Percentiles rank a stretch among this genome's conserved stretches.
Conservation (phyloP, 2,888 invertebrate genomes). For the Osmoderma eremita region DNA sequence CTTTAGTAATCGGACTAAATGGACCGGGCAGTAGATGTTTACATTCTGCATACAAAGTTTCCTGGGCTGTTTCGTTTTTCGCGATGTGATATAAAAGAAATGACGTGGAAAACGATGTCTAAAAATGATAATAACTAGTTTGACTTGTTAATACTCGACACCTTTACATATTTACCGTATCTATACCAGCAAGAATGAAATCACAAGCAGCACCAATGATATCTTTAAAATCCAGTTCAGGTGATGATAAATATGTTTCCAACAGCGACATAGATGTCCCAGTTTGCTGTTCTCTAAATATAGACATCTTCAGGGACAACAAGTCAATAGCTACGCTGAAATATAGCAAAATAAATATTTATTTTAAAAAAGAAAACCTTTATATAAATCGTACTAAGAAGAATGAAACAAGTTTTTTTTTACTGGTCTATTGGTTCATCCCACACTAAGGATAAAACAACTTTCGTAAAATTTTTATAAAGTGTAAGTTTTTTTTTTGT, state of each 20-base stretch:
- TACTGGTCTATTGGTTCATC: too few species aligned
- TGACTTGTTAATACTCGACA: slow-evolving; percentile 9
- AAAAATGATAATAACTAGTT: slow-evolving; percentile 52
- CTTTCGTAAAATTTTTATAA: too few species aligned
- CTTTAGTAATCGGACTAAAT: slow-evolving; percentile 67
- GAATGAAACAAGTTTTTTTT: too few species aligned
- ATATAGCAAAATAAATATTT: slow-evolving; percentile 3
- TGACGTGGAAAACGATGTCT: slow-evolving; percentile 82
- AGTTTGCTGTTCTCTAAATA: slow-evolving; percentile 62
- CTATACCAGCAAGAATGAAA: slow-evolving; percentile 85
- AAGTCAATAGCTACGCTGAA: slow-evolving; percentile 73
- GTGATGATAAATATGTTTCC: slow-evolving; percentile 74
- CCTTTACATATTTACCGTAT: slow-evolving; percentile 72
- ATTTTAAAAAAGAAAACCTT: too few species aligned
- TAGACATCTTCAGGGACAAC: slow-evolving; percentile 68
- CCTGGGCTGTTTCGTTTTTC: slow-evolving; percentile 74
- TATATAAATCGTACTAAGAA: too few species aligned
- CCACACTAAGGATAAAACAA: too few species aligned
- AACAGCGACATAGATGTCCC: slow-evolving; percentile 63
- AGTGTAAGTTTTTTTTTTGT: too few species aligned
- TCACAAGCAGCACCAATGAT: slow-evolving; percentile 87
- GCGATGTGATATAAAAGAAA: slow-evolving; percentile 85
- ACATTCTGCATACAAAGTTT: slow-evolving; percentile 74
- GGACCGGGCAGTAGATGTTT: slow-evolving; percentile 66
- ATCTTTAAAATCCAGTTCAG: slow-evolving; percentile 79